These are phyloP conservation scores for Tethya wilhelma DNA, from an alignment of 37 sponge, comb jelly and placozoan genomes.

Conservation along the genomic window DNA sequence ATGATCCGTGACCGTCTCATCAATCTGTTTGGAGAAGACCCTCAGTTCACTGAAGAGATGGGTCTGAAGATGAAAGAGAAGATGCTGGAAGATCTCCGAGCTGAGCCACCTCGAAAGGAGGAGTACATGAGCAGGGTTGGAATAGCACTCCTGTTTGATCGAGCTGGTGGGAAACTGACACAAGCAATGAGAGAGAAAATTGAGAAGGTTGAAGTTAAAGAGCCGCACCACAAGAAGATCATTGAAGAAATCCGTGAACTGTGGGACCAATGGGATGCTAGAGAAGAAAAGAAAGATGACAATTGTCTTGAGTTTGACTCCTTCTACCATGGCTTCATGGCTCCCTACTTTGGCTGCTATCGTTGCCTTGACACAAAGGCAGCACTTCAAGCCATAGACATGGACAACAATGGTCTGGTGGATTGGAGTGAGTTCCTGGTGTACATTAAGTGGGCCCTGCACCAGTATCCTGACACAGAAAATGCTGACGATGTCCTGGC, in stretches of 20 bases:
- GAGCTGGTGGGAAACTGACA: conserved; percentile 80
- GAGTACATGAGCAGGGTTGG: conserved; percentile 87
- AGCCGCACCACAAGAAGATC: conserved; percentile 43
- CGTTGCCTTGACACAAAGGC: conserved; percentile 59
- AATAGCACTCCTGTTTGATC: conserved; percentile 74
- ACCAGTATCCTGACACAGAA: conserved; percentile 68
- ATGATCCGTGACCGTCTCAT: conserved; percentile 71
- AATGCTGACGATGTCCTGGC: conserved; percentile 51
- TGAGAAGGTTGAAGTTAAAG: conserved; percentile 24
- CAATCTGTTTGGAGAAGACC: conserved; percentile 64
- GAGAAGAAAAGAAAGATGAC: conserved; percentile 52
- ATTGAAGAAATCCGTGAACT: conserved; percentile 55
- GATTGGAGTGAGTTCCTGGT: conserved; percentile 89
- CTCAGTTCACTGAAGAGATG: conserved; percentile 70
- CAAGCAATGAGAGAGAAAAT: conserved; percentile 58
- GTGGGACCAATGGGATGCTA: conserved; percentile 83
- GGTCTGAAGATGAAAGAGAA: conserved; percentile 66
- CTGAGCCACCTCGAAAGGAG: conserved; percentile 75
- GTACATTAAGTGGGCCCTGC: conserved; percentile 87
- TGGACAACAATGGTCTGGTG: conserved; percentile 75
- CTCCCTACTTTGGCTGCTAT: conserved; percentile 91
- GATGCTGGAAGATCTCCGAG: conserved; percentile 71
- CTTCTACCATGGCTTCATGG: conserved; percentile 91
- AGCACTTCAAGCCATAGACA: conserved; percentile 77
- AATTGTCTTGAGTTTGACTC: conserved; percentile 71